phyloP scores from a whole-genome alignment of 2,888 invertebrate genomes.

The Eledona agricola region DNA sequence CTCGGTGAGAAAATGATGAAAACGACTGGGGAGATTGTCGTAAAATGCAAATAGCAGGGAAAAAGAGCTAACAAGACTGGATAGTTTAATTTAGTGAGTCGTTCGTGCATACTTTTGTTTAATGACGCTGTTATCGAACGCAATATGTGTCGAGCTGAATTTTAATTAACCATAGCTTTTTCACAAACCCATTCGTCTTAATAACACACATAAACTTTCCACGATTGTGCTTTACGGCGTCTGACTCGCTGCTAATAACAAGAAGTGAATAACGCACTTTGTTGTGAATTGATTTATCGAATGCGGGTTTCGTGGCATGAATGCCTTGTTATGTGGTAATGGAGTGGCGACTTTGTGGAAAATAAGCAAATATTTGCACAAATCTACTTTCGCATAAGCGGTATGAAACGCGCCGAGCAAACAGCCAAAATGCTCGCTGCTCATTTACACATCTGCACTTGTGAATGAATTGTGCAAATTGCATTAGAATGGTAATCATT shows the following conservation, averaged over 20 bases:
- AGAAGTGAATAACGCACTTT: conserved; percentile 15
- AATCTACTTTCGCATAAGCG: conserved; percentile 15
- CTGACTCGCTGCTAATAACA: too few relatives aligned
- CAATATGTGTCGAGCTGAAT: conserved; percentile 31
- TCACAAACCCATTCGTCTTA: conserved; percentile 36
- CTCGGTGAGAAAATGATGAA: too few relatives aligned
- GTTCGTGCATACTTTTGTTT: conserved; percentile 30
- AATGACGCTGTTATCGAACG: conserved; percentile 33
- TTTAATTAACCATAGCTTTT: conserved; percentile 36
- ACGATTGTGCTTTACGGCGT: too few relatives aligned
- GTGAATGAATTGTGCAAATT: conserved; percentile 4
- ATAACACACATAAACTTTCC: conserved; percentile 38
- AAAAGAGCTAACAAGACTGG: conserved; percentile 23
- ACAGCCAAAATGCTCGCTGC: conserved; percentile 8
- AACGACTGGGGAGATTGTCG: too few relatives aligned
- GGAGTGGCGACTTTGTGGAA: conserved; percentile 11
- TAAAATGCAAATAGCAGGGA: conserved; percentile 16
- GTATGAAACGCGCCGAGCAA: conserved; percentile 2
- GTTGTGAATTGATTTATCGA: conserved; percentile 19
- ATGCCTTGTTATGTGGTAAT: conserved; percentile 17
- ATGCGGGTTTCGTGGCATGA: conserved; percentile 3
- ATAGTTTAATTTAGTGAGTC: conserved; percentile 29
- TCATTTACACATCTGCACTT: conserved; percentile 11
- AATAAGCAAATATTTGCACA: conserved; percentile 13
- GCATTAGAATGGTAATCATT: neutral